These are phyloP conservation scores for Stenchaetothrips biformis DNA, from an alignment of 2,888 invertebrate species.

Conservation along the genomic window DNA sequence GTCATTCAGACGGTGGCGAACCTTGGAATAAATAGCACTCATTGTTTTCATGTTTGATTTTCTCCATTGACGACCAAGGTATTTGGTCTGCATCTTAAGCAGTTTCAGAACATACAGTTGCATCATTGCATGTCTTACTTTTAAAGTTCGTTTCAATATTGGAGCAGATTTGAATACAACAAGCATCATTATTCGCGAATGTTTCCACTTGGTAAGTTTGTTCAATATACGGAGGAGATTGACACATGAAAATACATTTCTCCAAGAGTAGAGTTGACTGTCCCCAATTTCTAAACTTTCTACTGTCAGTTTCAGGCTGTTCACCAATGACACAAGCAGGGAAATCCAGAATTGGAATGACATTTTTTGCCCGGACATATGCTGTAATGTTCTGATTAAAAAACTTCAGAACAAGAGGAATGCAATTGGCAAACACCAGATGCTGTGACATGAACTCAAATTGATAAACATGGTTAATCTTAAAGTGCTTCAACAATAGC, in stretches of 20 bases:
- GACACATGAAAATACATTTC: constrained; percentile 96
- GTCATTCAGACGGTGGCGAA: constrained; percentile 91
- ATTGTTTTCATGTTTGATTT: constrained; percentile 99
- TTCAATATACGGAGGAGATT: constrained; percentile 94
- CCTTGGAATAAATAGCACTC: constrained; percentile 97
- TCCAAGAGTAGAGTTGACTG: constrained; percentile 86
- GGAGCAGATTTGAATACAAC: constrained; percentile 99
- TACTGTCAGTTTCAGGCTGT: constrained; percentile 83
- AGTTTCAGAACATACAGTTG: constrained; percentile 96
- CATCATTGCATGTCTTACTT: constrained; percentile 93
- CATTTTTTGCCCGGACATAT: constrained; percentile 91
- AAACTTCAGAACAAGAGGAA: constrained; percentile 95
- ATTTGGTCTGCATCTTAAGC: constrained; percentile 99
- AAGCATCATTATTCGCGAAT: constrained; percentile 98
- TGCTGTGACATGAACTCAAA: constrained; percentile 99
- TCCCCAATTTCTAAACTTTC: constrained; percentile 85
- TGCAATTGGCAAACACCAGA: constrained; percentile 97
- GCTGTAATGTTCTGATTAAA: constrained; percentile 96
- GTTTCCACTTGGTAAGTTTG: constrained; percentile 99
- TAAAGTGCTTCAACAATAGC: constrained; percentile 92
- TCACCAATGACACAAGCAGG: constrained; percentile 94
- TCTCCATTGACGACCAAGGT: constrained; percentile 97
- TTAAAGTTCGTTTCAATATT: constrained; percentile 91
- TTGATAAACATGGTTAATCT: constrained; percentile 95
- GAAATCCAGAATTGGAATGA: constrained; percentile 88